A percentile compares a stretch with the other conserved stretches of the same genome.
phyloP scores from a whole-genome alignment of 2,888 invertebrate genomes.

The Julus scandinavius region DNA sequence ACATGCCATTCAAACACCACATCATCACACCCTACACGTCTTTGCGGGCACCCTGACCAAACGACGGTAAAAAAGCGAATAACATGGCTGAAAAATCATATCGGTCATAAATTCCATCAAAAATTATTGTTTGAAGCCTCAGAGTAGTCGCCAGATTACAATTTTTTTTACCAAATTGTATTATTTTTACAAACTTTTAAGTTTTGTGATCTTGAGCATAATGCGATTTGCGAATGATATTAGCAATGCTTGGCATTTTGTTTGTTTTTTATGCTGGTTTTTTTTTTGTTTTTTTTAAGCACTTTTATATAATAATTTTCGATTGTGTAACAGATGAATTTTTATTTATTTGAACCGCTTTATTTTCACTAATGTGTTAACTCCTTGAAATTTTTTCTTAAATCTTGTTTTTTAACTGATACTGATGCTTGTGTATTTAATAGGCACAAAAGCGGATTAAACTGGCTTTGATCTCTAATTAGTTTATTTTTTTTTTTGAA shows the following conservation, averaged over 20 bases:
- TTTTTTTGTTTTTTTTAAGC: conserved; percentile 25
- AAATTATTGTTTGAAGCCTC: too few species aligned
- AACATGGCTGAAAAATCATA: too few species aligned
- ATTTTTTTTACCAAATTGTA: too few species aligned
- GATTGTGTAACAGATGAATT: background rate
- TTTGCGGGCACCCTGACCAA: too few species aligned
- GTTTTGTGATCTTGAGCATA: too few species aligned
- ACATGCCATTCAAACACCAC: too few species aligned
- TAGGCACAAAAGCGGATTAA: conserved; percentile 18
- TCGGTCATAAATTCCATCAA: too few species aligned
- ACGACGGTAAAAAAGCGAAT: too few species aligned
- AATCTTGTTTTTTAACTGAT: background rate
- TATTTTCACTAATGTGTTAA: background rate
- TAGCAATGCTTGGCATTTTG: background rate
- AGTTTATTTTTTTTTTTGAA: background rate
- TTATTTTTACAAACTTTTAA: too few species aligned
- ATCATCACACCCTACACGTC: too few species aligned
- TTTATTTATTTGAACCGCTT: conserved; percentile 8
- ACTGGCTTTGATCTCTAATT: background rate
- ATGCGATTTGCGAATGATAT: conserved; percentile 20
- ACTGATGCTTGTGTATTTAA: background rate
- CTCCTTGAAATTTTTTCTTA: background rate
- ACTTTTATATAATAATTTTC: background rate
- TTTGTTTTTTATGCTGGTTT: background rate
- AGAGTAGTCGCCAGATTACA: too few species aligned